These are phyloP conservation scores for Parascotia fuliginaria DNA, from an alignment of 2,888 invertebrate genomes.

Conservation along the genomic window DNA sequence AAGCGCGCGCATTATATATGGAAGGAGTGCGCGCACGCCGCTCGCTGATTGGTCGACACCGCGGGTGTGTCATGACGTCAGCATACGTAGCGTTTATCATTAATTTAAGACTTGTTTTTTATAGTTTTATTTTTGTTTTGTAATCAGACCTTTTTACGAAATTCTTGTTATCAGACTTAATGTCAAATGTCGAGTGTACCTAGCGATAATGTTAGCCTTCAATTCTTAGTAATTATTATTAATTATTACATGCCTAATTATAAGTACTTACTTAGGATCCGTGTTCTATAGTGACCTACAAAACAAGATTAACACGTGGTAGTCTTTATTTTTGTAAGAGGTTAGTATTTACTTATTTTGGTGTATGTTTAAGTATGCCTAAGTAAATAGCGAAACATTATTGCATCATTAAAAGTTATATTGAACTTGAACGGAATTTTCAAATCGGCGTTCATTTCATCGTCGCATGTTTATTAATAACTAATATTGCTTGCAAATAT, in stretches of 20 bases:
- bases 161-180: slow-evolving; percentile 13
- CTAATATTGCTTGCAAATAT: too few relatives aligned
- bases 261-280: too few relatives aligned
- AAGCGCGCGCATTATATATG: slow-evolving; percentile 63
- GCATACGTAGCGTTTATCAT: slow-evolving; percentile 29
- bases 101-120: slow-evolving; percentile 35
- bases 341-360: too few relatives aligned
- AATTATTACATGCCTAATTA: too few relatives aligned
- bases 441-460: too few relatives aligned
- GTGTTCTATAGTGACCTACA: too few relatives aligned
- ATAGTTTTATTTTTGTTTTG: slow-evolving; percentile 47
- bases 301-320: too few relatives aligned
- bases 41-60: slow-evolving; percentile 68
- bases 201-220: not conserved
- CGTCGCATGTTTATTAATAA: too few relatives aligned
- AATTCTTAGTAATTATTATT: not conserved
- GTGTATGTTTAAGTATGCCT: too few relatives aligned
- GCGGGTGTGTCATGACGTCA: slow-evolving; percentile 77
- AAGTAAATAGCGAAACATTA: slow-evolving; percentile 31
- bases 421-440: slow-evolving; percentile 7
- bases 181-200: slow-evolving; percentile 27
- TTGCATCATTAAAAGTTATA: slow-evolving; percentile 30
- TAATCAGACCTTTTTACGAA: slow-evolving; percentile 19
- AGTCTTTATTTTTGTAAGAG: too few relatives aligned
- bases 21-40: slow-evolving; percentile 65